Base-by-base conservation (phyloP, 2,888 invertebrate species). In the Pristionchus mayeri region DNA sequence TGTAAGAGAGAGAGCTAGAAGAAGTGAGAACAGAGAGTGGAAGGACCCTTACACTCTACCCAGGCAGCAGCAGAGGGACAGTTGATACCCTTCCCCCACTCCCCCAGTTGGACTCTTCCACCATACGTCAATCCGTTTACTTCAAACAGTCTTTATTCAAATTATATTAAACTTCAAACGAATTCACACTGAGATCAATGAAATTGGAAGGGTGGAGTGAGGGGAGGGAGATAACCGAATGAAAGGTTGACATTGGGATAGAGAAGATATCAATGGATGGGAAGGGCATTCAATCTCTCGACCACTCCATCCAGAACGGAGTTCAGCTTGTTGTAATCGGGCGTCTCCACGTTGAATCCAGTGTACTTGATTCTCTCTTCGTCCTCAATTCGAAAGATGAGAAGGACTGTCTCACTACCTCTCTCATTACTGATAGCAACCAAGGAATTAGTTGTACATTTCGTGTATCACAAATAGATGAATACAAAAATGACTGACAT, bases 321-420 rank as follows among this genome's bases (percentile, higher is more conserved):
- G 57, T 80, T 80, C 57, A 80, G 24, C 24, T 57, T 80, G 27
- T 18, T 48, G 40, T 57, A 80, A 48, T 80, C 48, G n/a, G 57
- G 57, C 2, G 9, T 24, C 18, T 80, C 80, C n/a, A 57, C 57
- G n/a, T 85, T 83, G 80, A 85, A 87, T 13, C 88, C 87, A 9
- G 86, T 86, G 85, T 89, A 87, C 34, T 87, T 85, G 76, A 90
- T 87, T 18, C 87, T 87, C 37, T 86, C 86, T 76, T 90, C 89
- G 54, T 91, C 91, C 91, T 91, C 78, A 50, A 90, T 86, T 34
- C 16, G 21, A 24, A 30, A 18, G 3, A 63, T 50, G n/a, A n/a
- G n/a, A n/a, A n/a, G n/a, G n/a, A n/a, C n/a, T n/a, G n/a, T n/a
- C n/a, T n/a, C n/a, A n/a, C n/a, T n/a, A n/a, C n/a, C n/a, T n/a